These are phyloP conservation scores for Scaptomyza parva DNA, from an alignment of 2,888 invertebrate genomes.

Conservation along the genomic window DNA sequence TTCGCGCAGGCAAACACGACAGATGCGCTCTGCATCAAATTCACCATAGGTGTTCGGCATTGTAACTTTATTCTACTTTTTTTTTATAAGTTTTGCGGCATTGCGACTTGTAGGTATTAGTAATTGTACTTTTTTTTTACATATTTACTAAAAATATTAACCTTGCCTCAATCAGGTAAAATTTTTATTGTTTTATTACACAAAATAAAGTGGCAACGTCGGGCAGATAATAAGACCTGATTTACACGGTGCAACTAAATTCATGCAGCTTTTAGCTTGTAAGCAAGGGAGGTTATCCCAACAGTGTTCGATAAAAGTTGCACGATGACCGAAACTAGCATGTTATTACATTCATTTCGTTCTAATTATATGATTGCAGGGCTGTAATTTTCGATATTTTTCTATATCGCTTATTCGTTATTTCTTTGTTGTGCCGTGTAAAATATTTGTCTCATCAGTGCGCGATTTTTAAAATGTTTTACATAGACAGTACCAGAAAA, in stretches of 20 bases:
- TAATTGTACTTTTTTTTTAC: constrained; percentile 35
- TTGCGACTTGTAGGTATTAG: constrained; percentile 30
- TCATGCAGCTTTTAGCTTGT: too few relatives aligned
- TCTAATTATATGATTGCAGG: too few relatives aligned
- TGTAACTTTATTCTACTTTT: neutral
- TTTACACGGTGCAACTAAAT: too few relatives aligned
- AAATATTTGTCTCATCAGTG: neutral
- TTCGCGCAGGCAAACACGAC: constrained; percentile 82
- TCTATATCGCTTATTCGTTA: too few relatives aligned
- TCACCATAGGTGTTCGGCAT: constrained; percentile 44
- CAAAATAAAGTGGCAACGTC: constrained; percentile 29
- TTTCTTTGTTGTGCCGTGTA: constrained; percentile 4
- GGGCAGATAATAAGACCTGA: neutral
- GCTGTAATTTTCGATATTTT: too few relatives aligned
- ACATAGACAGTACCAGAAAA: neutral
- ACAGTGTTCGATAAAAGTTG: too few relatives aligned
- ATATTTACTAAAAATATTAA: constrained; percentile 33
- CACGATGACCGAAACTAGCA: too few relatives aligned
- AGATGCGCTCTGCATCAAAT: constrained; percentile 77
- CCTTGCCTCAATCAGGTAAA: constrained; percentile 27
- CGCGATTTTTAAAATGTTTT: constrained; percentile 17
- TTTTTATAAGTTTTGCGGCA: constrained; percentile 20
- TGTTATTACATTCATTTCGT: too few relatives aligned
- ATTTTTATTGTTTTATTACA: neutral
- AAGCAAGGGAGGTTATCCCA: too few relatives aligned